Evolutionary conservation across 2,113 vertebrate genomes (phyloP), one percentile per base, ranked within the genome.

Genomic region (Plecotus auritus): DNA sequence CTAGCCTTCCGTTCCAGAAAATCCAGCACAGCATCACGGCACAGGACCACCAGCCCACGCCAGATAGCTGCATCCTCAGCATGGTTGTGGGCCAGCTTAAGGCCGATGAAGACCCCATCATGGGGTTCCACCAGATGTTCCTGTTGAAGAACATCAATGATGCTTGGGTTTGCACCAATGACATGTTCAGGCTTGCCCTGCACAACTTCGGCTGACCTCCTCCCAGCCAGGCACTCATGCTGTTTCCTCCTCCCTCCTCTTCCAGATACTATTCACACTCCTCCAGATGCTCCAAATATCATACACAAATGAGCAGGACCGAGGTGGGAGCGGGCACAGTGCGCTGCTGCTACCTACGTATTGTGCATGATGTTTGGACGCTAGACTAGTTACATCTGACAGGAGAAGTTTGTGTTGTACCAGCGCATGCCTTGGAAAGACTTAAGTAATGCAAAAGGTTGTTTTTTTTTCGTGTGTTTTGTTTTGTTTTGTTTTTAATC

Each of bases 141-240:
- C 98, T 99, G 97, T 98, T 99, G 98, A 99, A 99, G 99, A 98
- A 96, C 97, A 98, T 98, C 93, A 98, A 98, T 74, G 98, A 98
- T 98, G 98, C 98, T 90, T 99, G 99, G 99, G 98, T 99, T 90
- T 99, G 98, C 98, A 99, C 98, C 98, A 99, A 99, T 40, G 99
- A 99, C 98, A 99, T 99, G 99, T 99, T 99, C 99, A 99, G 99
- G 98, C 99, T 99, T 98, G 99, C 99, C 93, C 98, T 99, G 98
- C 99, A 99, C 98, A 99, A 99, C 99, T 99, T 99, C 51, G 99
- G 99, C 98, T 99, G 99, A 99, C 97, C 95, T 97, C 95, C 22
- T 92, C 69, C 74, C 92, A 91, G 95, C 32, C 90, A 98, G 97
- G 98, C 98, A 97, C 93, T 97, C 22, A 26, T 80, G 97, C 96